Percentiles rank a stretch among this genome's conserved stretches.
phyloP scores from a whole-genome alignment of 1,140 invertebrate species.

The Delia radicum region DNA sequence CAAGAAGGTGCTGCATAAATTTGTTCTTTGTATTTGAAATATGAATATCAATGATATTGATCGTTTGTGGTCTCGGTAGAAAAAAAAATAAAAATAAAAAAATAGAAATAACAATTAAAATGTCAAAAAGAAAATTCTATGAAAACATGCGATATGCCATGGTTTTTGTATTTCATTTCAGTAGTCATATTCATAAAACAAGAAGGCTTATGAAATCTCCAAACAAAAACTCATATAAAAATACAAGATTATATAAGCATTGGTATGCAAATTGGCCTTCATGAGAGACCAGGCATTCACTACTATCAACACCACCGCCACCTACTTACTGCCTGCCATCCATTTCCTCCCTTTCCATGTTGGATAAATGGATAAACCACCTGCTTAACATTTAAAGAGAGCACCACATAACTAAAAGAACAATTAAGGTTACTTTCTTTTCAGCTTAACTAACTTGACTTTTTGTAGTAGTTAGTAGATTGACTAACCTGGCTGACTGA shows the following conservation, averaged over 20 bases:
- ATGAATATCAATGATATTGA: constrained; percentile 3
- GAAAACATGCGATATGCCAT: neutral
- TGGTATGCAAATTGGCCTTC: neutral
- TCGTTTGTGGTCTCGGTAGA: neutral
- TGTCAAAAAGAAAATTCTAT: neutral
- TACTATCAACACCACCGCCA: neutral
- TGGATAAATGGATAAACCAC: neutral
- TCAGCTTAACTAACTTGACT: neutral
- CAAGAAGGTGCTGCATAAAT: too few relatives aligned
- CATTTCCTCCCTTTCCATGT: neutral
- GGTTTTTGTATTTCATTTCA: neutral
- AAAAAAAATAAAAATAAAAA: neutral
- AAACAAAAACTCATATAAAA: neutral
- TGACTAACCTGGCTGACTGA: neutral
- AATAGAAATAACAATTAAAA: neutral
- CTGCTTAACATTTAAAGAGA: constrained; percentile 9
- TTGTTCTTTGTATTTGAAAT: neutral
- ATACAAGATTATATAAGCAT: neutral
- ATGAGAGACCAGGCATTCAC: neutral
- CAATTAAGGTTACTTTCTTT: neutral
- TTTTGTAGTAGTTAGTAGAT: neutral
- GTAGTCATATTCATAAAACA: too few relatives aligned
- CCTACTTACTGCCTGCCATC: neutral
- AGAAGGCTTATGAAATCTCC: too few relatives aligned
- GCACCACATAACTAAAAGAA: neutral